Base-by-base conservation (phyloP, 2,888 invertebrate genomes). In the Pseudococcus longispinus region DNA sequence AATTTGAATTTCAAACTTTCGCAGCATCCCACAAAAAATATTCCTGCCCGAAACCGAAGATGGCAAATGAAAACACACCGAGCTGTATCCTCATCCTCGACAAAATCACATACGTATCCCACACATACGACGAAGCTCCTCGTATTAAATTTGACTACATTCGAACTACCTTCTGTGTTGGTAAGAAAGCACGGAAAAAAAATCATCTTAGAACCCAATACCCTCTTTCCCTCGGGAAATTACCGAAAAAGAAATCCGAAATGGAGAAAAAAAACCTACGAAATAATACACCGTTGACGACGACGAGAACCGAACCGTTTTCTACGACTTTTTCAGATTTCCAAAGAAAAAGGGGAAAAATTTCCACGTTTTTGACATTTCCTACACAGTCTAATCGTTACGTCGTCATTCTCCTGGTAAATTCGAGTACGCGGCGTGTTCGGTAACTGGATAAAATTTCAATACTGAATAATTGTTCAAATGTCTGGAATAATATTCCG, bases 211-310 rank as follows among this genome's bases (percentile, higher is more conserved):
- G 23, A 60, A 23, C 60, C 60, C 60, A 70, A 70, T 29, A 70
- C 29, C 70, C 70, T 70, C 70, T 23, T 70, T 70, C 70, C 20
- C 70, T 70, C 29, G 70, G 70, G 70, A 70, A 70, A 70, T 70
- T 29, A 70, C 70, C 70, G 70, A 29, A 18, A 70, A 70, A 70
- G 18, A 70, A 70, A 70, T 70, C 70, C 29, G 70, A 70, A 70
- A 70, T 23, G 60, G 23, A 23, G 60, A 23, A 23, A 60, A 51
- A 60, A 60, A 60, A 60, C 60, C 20, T 23, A 60, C 60, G 23
- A 23, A 60, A 60, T 60, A 60, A 60, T 60, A 60, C 55, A 20
- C 60, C 23, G 3, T n/a, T 55, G 18, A 55, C 55, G n/a, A 51
- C 51, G n/a, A 55, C n/a, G 55, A 60, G 23, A 23, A 60, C 13